Evolutionary conservation across 2,113 vertebrate genomes (phyloP), one percentile per base, ranked within the genome.

Genomic region (Ceuthmochares aereus): DNA sequence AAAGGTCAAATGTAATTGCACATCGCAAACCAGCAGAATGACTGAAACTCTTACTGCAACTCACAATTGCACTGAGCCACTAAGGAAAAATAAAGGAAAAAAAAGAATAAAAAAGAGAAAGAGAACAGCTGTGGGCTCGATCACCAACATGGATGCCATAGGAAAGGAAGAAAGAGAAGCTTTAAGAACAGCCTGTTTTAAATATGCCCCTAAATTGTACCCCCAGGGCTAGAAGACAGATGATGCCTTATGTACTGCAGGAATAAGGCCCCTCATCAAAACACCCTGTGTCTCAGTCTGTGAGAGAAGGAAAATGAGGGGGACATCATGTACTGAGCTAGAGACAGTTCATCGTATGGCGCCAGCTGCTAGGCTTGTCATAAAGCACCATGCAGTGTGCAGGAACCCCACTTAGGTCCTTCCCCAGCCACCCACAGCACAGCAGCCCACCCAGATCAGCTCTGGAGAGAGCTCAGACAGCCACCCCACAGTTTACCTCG

Each of bases 1-100:
- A 90, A 92, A 95, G 52, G 83, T 84, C 85, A 87, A 62, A 68
- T 75, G 63, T 40, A 93, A 88, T 78, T 84, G n/a, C 37, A 51
- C 36, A 6, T 69, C 49, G 70, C 58, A 72, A 87, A 73, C 25
- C n/a, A 73, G 11, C 43, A 86, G 66, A 90, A 79, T 66, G 68
- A 80, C 72, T 74, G 67, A 70, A 76, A 67, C 59, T 76, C 70
- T 87, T 72, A 36, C 37, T 54, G 72, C 58, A 80, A n/a, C 58
- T 68, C 49, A 37, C 52, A 30, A 27, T 27, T 49, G 56, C 1
- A 0, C 37, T 43, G 47, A 77, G 29, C 56, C 68, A n/a, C 47
- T 86, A 40, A 36, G 70, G 66, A 3, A 45, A 32, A 37, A 42
- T 10, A 55, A 40, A 25, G 16, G 11, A 36, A 49, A 66, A 64